Conservation (phyloP, 2,888 invertebrate species). For the Troides aeacus region DNA sequence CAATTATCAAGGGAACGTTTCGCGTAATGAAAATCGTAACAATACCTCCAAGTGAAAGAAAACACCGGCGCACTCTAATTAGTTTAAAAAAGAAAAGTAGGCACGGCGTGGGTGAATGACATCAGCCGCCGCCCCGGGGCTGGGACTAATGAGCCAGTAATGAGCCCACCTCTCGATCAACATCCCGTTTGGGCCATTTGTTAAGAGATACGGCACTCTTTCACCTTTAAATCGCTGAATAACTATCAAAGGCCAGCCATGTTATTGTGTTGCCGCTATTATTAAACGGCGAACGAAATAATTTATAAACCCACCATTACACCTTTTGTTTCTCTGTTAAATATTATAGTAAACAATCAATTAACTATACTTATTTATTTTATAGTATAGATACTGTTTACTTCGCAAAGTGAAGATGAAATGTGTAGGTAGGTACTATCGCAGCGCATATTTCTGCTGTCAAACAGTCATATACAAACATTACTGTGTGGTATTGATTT, state of each 20-base stretch:
- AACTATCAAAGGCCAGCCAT: slow-evolving; percentile 50
- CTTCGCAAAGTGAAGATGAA: too few relatives aligned
- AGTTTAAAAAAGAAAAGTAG: slow-evolving; percentile 63
- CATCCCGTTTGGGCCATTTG: slow-evolving; percentile 53
- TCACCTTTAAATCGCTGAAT: slow-evolving; percentile 50
- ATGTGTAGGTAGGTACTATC: too few relatives aligned
- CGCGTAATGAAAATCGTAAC: slow-evolving; percentile 44
- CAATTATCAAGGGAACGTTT: slow-evolving; percentile 51
- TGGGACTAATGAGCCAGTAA: slow-evolving; percentile 59
- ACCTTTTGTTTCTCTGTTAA: background rate
- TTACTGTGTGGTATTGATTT: too few relatives aligned
- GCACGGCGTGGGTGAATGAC: slow-evolving; percentile 50
- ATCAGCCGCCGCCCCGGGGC: slow-evolving; percentile 51
- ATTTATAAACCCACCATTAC: background rate
- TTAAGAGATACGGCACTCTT: slow-evolving; percentile 37
- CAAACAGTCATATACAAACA: too few relatives aligned
- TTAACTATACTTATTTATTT: too few relatives aligned
- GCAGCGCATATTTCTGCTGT: too few relatives aligned
- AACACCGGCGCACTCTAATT: slow-evolving; percentile 56
- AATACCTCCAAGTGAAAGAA: slow-evolving; percentile 40
- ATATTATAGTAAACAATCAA: too few relatives aligned
- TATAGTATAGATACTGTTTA: too few relatives aligned
- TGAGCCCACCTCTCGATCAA: slow-evolving; percentile 58
- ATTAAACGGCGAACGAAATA: slow-evolving; percentile 29
- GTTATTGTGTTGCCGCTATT: slow-evolving; percentile 38